Evolutionary conservation across 2,797 vertebrate species (phyloP).

Genomic region (Liasis olivaceus): DNA sequence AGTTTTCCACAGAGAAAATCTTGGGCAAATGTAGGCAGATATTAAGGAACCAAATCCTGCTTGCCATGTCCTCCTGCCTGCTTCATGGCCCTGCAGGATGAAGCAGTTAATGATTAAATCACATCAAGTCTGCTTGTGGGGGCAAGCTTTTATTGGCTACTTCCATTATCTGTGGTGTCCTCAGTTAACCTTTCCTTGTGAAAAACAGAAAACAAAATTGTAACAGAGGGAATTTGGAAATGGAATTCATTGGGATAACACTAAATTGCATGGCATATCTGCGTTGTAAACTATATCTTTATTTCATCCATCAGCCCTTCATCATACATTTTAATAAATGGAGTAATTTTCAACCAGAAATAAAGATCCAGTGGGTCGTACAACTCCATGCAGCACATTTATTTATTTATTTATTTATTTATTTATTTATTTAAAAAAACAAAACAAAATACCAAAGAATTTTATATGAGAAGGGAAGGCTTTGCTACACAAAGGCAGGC

Average conservation of each 20-base stretch:
- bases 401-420: not conserved
- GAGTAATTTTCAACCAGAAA: conserved; percentile 22
- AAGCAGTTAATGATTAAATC: conserved; percentile 65
- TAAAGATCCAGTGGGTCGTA: not conserved
- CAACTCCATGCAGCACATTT: not conserved
- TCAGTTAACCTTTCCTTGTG: conserved; percentile 61
- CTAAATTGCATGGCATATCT: conserved; percentile 39
- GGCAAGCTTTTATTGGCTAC: conserved; percentile 69
- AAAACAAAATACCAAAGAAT: not conserved
- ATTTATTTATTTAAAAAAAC: not conserved
- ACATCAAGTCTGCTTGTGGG: conserved; percentile 43
- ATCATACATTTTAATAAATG: conserved; percentile 37
- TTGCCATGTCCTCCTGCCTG: conserved; percentile 11
- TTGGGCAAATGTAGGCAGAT: conserved; percentile 34
- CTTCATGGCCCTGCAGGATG: conserved; percentile 48
- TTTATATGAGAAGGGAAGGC: not conserved
- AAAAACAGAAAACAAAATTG: conserved; percentile 33
- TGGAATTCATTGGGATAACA: conserved; percentile 62
- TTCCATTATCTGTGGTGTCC: conserved; percentile 73
- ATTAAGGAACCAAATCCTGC: conserved; percentile 35
- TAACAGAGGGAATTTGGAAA: conserved; percentile 67
- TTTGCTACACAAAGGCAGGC: not conserved
- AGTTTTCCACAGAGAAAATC: conserved; percentile 48
- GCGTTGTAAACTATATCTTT: conserved; percentile 27
- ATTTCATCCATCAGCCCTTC: not conserved